These are phyloP conservation scores for Apostichopus parvimensis DNA, from an alignment of 35 echinoderm and acorn worm species.

Conservation along the genomic window DNA sequence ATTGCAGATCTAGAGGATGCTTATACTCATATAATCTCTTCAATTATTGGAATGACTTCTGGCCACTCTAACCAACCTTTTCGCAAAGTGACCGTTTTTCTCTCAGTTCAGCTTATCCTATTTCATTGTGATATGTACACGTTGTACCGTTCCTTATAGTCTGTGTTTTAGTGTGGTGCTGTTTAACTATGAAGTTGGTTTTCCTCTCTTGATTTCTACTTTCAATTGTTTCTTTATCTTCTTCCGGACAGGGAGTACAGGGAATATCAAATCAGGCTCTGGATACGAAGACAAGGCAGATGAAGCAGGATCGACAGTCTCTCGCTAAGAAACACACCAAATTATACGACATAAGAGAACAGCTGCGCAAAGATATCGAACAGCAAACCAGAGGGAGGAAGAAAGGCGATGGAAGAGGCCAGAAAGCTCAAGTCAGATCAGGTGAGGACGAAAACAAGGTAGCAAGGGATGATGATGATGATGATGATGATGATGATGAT, in stretches of 20 bases:
- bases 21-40: no score
- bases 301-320: slow-evolving; percentile 80
- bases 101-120: no score
- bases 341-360: slow-evolving; percentile 82
- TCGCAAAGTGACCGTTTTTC: no score
- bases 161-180: no score
- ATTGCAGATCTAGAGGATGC: no score
- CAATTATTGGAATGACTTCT: no score
- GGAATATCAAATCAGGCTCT: slow-evolving; percentile 80
- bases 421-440: slow-evolving; percentile 2
- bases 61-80: no score
- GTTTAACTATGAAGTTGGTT: no score
- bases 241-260: slow-evolving; percentile 61
- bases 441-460: neutral
- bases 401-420: slow-evolving; percentile 29
- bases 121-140: no score
- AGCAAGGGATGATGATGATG: neutral
- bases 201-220: no score
- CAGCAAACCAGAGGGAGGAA: slow-evolving; percentile 32
- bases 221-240: slow-evolving; percentile 9
- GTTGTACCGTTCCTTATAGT: no score
- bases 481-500: neutral
- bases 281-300: slow-evolving; percentile 68
- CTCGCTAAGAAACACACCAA: slow-evolving; percentile 68
- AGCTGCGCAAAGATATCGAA: slow-evolving; percentile 62